Evolutionary conservation across 2,888 invertebrate species (phyloP), one percentile per base, ranked within the genome.

Genomic region (Nebria brevicollis): DNA sequence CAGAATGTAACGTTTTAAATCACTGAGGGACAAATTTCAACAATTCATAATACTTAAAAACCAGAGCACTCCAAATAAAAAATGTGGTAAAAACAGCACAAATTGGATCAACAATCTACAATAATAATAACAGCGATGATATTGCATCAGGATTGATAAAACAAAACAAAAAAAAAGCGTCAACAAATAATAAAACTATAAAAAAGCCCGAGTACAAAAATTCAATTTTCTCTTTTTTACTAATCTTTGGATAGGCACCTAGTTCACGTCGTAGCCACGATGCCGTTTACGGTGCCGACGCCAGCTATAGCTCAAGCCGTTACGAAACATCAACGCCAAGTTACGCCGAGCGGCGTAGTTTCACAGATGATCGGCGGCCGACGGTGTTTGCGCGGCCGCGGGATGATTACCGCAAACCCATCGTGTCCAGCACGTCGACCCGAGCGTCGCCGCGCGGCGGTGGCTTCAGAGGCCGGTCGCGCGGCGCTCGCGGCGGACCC

Each of bases 251-350:
- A 81, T 88, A 89, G 89, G 89, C 87, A 85, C 86, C 87, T 86
- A 88, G 88, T 84, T 88, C 89, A 84, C 88, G 89, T 83, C 82
- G 83, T 70, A 83, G 83, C 77, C 86, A 86, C 84, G 86, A 86
- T 80, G 84, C 84, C 79, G 83, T 83, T 79, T 84, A 91, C 90
- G 91, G 91, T 86, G 90, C 90, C 87, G 90, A 91, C 84, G 91
- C 91, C 88, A 91, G 91, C 88, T 90, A 91, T 87, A 90, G 90
- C 86, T 87, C 90, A 87, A 88, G 91, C 87, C 91, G 92, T 86
- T 92, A 92, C 89, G 92, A 92, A 83, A 89, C 89, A 88, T 91
- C 91, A 87, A 88, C 91, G 85, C 89, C 90, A 84, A 89, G 89
- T 85, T 91, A 91, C 86, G 90, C 91, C 84, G 92, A 92, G 83